Evolutionary conservation across 30 jellyfish, hydroid and myxozoan genomes (phyloP), one percentile per base, ranked within the genome.

Genomic region (Aurelia aurita): DNA sequence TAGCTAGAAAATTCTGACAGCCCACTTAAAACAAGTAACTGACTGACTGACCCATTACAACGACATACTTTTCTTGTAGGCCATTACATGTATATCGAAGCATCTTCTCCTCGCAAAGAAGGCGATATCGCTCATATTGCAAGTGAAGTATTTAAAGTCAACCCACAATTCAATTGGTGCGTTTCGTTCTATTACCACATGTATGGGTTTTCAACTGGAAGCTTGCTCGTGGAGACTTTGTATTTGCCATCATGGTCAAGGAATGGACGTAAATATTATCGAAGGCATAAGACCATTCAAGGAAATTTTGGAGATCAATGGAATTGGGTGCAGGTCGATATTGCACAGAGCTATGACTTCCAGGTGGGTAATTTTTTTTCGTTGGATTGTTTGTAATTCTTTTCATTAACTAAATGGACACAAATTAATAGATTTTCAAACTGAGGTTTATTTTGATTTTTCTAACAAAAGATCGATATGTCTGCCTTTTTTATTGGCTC

Each of bases 141-240:
- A 5, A 93, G 98, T 62, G 98, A 93, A 76, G 67, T 89, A n/a
- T 93, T 87, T 78, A 82, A 87, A 79, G 96, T 93, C 32, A 88
- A 87, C 67, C 98, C 98, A 16, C 94, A 93, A 74, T 93, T 20
- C 88, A 82, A 88, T 27, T 93, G 98, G 98, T 93, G 98, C 47
- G 81, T 93, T 74, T 47, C 93, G 54, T 93, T 93, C 86, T 93
- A 97, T 91, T 93, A 88, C 72, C 97, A 93, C 85, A 93, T 93
- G 98, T 72, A 58, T 63, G 98, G 98, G 39, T 53, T 55, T 22
- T 71, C 94, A 16, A 80, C 88, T 16, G 98, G 96, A 15, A 77
- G 80, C 12, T 84, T 93, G n/a, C 20, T 87, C 1, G 90, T 93
- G 43, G 90, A 72, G 82, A 47, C 97, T 32, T 82, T 94, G 89